A percentile compares a stretch with the other conserved stretches of the same genome.
Conservation (phyloP, 2,113 vertebrate genomes). For the Odontesthes bonariensis region DNA sequence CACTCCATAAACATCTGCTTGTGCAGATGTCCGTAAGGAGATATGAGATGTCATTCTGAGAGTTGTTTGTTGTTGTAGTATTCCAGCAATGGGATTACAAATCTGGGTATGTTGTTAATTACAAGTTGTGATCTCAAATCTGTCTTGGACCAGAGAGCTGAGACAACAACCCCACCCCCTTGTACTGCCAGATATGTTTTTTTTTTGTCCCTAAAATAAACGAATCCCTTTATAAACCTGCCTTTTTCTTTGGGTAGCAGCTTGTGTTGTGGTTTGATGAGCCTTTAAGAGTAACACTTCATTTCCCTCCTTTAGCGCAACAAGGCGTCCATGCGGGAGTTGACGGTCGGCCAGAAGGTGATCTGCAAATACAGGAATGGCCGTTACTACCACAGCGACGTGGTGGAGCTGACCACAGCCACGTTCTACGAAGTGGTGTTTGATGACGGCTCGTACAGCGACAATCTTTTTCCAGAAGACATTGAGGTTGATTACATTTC, state of each 20-base stretch:
- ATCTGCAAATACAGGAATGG: constrained; percentile 96
- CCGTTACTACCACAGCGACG: constrained; percentile 96
- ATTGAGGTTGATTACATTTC: constrained; percentile 87
- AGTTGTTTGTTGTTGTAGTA: not conserved
- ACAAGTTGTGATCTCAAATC: too few species aligned
- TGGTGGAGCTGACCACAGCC: constrained; percentile 91
- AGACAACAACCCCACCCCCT: not conserved
- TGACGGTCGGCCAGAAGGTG: constrained; percentile 90
- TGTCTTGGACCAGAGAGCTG: not conserved
- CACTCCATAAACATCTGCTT: too few species aligned
- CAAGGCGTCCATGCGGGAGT: constrained; percentile 87
- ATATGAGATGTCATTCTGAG: not conserved
- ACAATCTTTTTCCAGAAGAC: constrained; percentile 97
- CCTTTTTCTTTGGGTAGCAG: too few species aligned
- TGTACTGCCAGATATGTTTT: too few species aligned
- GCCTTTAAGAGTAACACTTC: not conserved
- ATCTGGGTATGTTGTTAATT: not conserved
- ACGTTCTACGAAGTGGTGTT: constrained; percentile 98
- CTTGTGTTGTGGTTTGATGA: too few species aligned
- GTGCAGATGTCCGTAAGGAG: too few species aligned
- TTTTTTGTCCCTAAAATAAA: too few species aligned
- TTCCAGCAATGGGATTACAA: not conserved
- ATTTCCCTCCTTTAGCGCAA: constrained; percentile 78
- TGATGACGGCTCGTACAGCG: constrained; percentile 97
- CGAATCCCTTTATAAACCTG: too few species aligned